Conservation (phyloP, 2,113 vertebrate genomes). For the Urocitellus parryii region DNA sequence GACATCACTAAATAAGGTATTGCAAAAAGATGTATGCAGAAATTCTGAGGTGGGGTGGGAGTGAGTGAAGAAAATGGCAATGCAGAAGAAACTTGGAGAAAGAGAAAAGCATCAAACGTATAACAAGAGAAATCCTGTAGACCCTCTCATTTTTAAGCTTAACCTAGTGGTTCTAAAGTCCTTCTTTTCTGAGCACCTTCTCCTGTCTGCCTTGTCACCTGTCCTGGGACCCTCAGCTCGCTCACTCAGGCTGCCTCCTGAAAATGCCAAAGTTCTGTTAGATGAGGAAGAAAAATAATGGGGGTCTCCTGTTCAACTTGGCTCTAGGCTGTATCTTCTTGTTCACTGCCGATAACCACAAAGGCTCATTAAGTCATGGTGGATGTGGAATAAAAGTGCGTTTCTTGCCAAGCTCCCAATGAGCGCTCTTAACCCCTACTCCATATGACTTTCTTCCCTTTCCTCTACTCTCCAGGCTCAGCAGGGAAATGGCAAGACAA, state of each 20-base stretch:
- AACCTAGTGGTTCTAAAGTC: neutral
- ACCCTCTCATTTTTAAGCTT: neutral
- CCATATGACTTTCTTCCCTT: neutral
- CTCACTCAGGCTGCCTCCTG: neutral
- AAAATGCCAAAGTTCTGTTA: neutral
- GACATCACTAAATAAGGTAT: neutral
- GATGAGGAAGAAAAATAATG: neutral
- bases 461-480: neutral
- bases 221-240: neutral
- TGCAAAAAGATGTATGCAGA: neutral
- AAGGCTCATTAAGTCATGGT: neutral
- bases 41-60: too few relatives aligned
- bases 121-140: neutral
- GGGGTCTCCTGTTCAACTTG: neutral
- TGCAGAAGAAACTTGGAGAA: neutral
- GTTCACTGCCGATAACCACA: neutral
- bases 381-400: fast-evolving
- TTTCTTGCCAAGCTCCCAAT: neutral
- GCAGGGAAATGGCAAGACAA: neutral
- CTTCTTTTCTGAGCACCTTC: neutral
- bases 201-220: neutral
- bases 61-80: neutral
- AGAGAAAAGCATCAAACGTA: neutral
- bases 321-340: neutral
- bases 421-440: constrained; percentile 7